Evolutionary conservation across 2,888 invertebrate genomes (phyloP).

Genomic region (Acronicta alni): DNA sequence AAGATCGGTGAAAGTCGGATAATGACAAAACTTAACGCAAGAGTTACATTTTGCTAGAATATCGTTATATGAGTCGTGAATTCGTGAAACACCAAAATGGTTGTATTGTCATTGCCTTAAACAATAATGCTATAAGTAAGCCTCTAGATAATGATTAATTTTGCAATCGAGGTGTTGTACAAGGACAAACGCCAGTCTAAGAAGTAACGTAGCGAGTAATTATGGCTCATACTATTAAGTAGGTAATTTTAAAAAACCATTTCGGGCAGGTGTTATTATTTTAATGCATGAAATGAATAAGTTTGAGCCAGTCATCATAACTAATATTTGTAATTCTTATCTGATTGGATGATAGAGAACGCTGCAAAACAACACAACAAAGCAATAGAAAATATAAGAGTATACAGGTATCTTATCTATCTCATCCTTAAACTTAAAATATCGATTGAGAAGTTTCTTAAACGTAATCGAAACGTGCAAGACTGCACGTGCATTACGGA

Average conservation of each 20-base stretch:
- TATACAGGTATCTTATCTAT: no score
- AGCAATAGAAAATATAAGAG: no score
- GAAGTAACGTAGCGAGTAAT: background rate
- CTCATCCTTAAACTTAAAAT: no score
- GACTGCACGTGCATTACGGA: no score
- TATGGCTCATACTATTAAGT: conserved; percentile 9
- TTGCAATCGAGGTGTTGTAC: conserved; percentile 37
- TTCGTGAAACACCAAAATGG: conserved; percentile 22
- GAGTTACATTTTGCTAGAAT: conserved; percentile 2
- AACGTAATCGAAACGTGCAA: no score
- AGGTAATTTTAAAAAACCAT: background rate
- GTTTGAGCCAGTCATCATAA: conserved; percentile 19
- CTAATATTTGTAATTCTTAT: background rate
- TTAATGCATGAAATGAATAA: conserved; percentile 3
- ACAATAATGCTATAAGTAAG: conserved; percentile 34
- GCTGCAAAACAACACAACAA: no score
- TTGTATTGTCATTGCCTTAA: conserved; percentile 37
- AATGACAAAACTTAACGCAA: background rate
- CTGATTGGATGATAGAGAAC: background rate
- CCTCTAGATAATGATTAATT: conserved; percentile 33
- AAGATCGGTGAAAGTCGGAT: no score
- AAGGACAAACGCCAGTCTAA: conserved; percentile 31
- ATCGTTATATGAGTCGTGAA: background rate
- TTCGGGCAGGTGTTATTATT: conserved; percentile 9
- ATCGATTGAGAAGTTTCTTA: no score